Percentiles rank a stretch among this genome's conserved stretches.
phyloP scores from a whole-genome alignment of 2,797 vertebrate species.

The Erpetoichthys calabaricus region DNA sequence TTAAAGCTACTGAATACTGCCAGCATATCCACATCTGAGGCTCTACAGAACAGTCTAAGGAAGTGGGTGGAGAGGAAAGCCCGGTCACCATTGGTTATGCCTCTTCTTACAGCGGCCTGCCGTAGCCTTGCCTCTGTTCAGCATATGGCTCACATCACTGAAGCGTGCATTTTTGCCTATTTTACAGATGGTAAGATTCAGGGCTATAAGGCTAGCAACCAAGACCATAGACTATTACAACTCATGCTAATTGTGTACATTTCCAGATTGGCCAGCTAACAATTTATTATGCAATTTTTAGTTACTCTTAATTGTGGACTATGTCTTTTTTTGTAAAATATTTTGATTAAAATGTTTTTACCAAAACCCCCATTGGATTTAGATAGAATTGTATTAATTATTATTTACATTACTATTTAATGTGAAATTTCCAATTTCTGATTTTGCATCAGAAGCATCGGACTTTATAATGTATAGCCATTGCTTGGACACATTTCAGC shows the following conservation, averaged over 20 bases:
- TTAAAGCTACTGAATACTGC: conserved; percentile 76
- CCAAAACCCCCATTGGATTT: too few relatives aligned
- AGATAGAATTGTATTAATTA: too few relatives aligned
- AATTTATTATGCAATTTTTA: too few relatives aligned
- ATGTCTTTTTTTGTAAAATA: too few relatives aligned
- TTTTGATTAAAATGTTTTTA: too few relatives aligned
- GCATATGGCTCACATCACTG: conserved; percentile 84
- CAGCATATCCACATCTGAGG: conserved; percentile 67
- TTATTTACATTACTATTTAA: too few relatives aligned
- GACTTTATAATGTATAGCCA: too few relatives aligned
- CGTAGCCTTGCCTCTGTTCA: conserved; percentile 81
- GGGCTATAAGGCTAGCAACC: neutral
- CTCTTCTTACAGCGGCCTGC: conserved; percentile 79
- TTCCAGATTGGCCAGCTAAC: too few relatives aligned
- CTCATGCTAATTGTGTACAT: neutral
- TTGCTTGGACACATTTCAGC: too few relatives aligned
- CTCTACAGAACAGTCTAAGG: conserved; percentile 59
- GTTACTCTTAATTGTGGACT: too few relatives aligned
- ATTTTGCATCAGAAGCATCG: too few relatives aligned
- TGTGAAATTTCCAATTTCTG: too few relatives aligned
- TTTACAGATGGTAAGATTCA: conserved; percentile 62
- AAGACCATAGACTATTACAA: neutral
- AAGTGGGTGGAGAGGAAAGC: conserved; percentile 67
- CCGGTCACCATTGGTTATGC: conserved; percentile 65
- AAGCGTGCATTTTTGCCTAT: conserved; percentile 81